Percentiles rank a stretch among this genome's conserved stretches.
These are phyloP conservation scores for Holothuria leucospilota DNA, from an alignment of 53 echinoderm and acorn worm genomes.

Conservation along the genomic window DNA sequence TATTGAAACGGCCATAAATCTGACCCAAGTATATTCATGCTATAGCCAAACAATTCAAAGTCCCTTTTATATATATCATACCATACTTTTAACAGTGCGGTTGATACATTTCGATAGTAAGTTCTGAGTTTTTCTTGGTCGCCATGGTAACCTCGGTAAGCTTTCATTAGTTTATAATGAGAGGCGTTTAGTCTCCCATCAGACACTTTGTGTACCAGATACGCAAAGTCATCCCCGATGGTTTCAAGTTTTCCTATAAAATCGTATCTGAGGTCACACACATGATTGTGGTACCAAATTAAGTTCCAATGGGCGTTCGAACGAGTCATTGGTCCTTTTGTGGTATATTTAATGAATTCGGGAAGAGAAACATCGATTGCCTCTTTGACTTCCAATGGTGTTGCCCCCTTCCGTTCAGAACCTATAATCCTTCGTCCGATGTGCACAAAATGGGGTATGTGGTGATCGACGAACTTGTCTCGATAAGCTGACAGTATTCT, in stretches of 20 bases:
- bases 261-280: slow-evolving; percentile 37
- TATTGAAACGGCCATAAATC: background rate
- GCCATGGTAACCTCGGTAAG: slow-evolving; percentile 38
- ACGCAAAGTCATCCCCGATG: slow-evolving; percentile 23
- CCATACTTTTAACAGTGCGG: background rate
- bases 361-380: slow-evolving; percentile 5
- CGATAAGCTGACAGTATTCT: slow-evolving; percentile 37
- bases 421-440: slow-evolving; percentile 18
- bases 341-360: slow-evolving; percentile 26
- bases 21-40: background rate
- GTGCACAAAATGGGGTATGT: slow-evolving; percentile 18
- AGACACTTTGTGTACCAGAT: slow-evolving; percentile 27
- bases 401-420: slow-evolving; percentile 2
- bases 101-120: slow-evolving; percentile 1
- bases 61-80: slow-evolving; percentile 21
- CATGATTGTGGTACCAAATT: slow-evolving; percentile 23
- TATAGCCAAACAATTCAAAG: slow-evolving; percentile 25
- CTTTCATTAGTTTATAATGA: background rate
- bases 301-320: slow-evolving; percentile 16
- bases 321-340: background rate
- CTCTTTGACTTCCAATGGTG: background rate
- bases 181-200: background rate
- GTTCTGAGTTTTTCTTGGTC: background rate
- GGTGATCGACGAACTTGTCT: slow-evolving; percentile 43
- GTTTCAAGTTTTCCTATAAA: slow-evolving; percentile 46